Conservation (phyloP, 2,888 invertebrate species). For the Luffia ferchaultella region DNA sequence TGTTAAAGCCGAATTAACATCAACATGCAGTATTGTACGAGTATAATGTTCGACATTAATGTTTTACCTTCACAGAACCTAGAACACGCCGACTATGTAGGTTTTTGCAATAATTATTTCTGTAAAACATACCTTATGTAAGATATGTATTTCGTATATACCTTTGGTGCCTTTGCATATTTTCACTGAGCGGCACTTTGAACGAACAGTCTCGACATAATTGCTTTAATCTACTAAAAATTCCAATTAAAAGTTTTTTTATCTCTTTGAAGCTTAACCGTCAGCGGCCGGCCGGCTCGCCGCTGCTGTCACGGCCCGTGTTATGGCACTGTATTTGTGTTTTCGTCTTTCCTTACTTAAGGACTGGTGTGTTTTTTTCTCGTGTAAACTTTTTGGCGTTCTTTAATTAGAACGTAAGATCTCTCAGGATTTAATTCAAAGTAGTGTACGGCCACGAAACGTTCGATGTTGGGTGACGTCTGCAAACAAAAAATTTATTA, state of each 20-base stretch:
- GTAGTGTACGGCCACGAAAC: too few relatives aligned
- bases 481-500: too few relatives aligned
- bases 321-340: slow-evolving; percentile 23
- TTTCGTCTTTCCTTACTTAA: slow-evolving; percentile 8
- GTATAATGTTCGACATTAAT: too few relatives aligned
- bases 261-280: slow-evolving; percentile 40
- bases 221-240: slow-evolving; percentile 52
- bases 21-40: too few relatives aligned
- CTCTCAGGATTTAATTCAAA: too few relatives aligned
- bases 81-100: too few relatives aligned
- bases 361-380: neutral
- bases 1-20: too few relatives aligned
- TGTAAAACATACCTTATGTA: too few relatives aligned
- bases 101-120: too few relatives aligned
- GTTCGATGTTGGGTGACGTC: too few relatives aligned
- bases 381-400: neutral
- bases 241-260: slow-evolving; percentile 52
- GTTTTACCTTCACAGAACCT: too few relatives aligned
- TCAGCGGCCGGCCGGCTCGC: slow-evolving; percentile 24
- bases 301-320: slow-evolving; percentile 21
- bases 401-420: neutral
- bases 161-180: slow-evolving; percentile 16
- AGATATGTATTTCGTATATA: too few relatives aligned
- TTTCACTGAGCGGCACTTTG: slow-evolving; percentile 29
- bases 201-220: slow-evolving; percentile 31